Evolutionary conservation across 2,797 vertebrate genomes (phyloP).

Genomic region (Borostomias antarcticus): DNA sequence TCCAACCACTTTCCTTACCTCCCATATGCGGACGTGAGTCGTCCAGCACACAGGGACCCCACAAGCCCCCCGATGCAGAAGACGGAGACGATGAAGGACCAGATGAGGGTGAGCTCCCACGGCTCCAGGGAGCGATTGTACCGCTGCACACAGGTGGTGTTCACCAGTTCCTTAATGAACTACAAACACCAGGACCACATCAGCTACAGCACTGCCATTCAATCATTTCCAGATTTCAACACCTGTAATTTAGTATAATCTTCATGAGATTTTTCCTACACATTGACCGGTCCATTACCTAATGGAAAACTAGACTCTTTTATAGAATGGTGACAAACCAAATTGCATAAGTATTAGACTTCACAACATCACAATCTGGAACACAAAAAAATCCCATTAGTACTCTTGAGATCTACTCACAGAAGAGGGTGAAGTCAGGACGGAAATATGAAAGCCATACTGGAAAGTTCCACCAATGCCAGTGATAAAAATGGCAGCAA

Average conservation of each 20-base stretch:
- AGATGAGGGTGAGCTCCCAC: conserved; percentile 74
- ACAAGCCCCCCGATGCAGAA: conserved; percentile 73
- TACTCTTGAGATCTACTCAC: conserved; percentile 63
- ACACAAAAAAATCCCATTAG: too few relatives aligned
- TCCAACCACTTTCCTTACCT: conserved; percentile 52
- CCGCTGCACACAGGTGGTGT: conserved; percentile 64
- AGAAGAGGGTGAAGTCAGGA: conserved; percentile 78
- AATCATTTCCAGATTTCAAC: not conserved
- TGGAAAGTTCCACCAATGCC: conserved; percentile 84
- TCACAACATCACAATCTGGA: too few relatives aligned
- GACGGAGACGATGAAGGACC: conserved; percentile 75
- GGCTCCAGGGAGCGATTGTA: conserved; percentile 55
- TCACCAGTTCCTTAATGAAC: conserved; percentile 77
- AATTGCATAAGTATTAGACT: too few relatives aligned
- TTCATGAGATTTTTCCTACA: too few relatives aligned
- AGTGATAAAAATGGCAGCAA: conserved; percentile 69
- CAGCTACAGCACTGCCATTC: not conserved
- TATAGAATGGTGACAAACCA: not conserved
- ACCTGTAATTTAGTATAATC: too few relatives aligned
- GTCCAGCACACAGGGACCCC: conserved; percentile 52
- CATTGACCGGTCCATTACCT: not conserved
- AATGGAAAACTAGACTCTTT: not conserved
- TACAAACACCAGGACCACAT: conserved; percentile 41
- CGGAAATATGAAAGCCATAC: conserved; percentile 78
- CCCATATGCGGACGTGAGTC: conserved; percentile 49